These are phyloP conservation scores for Acanthisitta chloris DNA, from an alignment of 2,113 vertebrate species.

Conservation along the genomic window DNA sequence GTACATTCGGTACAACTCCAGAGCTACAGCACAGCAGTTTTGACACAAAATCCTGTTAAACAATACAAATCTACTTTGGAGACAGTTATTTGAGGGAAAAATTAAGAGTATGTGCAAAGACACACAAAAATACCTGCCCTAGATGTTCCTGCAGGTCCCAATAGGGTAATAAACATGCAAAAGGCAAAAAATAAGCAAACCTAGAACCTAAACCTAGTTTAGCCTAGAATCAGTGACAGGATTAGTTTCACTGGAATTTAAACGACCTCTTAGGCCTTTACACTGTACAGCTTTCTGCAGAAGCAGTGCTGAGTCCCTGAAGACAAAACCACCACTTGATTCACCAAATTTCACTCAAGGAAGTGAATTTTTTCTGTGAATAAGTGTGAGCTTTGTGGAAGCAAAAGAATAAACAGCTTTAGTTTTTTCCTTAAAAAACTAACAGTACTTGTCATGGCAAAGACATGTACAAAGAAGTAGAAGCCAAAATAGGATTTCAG, in stretches of 20 bases:
- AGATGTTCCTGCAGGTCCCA: neutral
- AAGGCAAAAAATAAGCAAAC: neutral
- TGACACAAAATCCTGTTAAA: neutral
- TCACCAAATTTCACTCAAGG: neutral
- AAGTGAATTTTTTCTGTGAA: neutral
- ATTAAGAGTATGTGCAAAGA: neutral
- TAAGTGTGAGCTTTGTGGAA: neutral
- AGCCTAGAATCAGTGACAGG: neutral
- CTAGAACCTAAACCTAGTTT: neutral
- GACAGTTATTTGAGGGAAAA: neutral
- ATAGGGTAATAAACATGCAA: neutral
- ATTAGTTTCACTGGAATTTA: neutral
- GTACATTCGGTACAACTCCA: neutral
- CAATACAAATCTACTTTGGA: neutral
- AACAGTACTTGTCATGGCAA: constrained; percentile 54
- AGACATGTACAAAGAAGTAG: constrained; percentile 10
- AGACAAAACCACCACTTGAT: neutral
- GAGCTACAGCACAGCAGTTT: neutral
- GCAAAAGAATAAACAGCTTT: neutral
- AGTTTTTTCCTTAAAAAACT: constrained; percentile 25
- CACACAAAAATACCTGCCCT: neutral
- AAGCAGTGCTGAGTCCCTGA: neutral
- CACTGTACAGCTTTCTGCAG: neutral
- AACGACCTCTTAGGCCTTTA: neutral
- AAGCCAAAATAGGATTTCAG: neutral